phyloP scores from a whole-genome alignment of 1,140 invertebrate genomes.

The Drosophila kepulauana region DNA sequence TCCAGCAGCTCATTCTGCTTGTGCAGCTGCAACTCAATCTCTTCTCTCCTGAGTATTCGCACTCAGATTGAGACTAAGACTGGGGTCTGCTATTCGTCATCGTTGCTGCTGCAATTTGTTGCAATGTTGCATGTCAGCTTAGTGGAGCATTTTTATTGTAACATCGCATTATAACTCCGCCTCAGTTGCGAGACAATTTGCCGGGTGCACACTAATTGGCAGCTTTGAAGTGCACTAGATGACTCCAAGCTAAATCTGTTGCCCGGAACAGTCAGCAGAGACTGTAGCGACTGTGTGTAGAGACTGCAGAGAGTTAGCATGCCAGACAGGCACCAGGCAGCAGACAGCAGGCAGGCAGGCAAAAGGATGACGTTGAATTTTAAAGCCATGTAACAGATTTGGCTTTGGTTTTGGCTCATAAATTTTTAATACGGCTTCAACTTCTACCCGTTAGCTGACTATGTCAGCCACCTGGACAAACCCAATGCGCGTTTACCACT shows the following conservation, averaged over 20 bases:
- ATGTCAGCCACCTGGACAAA: slow-evolving; percentile 57
- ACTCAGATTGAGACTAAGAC: not conserved
- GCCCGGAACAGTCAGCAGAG: slow-evolving; percentile 1
- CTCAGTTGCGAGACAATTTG: slow-evolving; percentile 56
- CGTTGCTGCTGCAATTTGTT: slow-evolving; percentile 66
- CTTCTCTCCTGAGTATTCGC: not conserved
- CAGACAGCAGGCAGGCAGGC: not conserved
- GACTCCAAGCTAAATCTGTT: slow-evolving; percentile 28
- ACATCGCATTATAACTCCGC: slow-evolving; percentile 69
- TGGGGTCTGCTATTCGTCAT: slow-evolving; percentile 36
- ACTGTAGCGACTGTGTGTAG: no score
- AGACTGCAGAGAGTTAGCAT: not conserved
- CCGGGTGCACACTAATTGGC: slow-evolving; percentile 68
- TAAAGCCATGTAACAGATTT: slow-evolving; percentile 30
- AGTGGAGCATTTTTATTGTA: slow-evolving; percentile 72
- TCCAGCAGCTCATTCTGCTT: slow-evolving; percentile 9
- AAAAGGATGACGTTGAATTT: slow-evolving; percentile 14
- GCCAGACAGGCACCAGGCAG: not conserved
- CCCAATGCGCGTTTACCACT: slow-evolving; percentile 53
- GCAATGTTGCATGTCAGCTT: slow-evolving; percentile 83
- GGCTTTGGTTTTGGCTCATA: slow-evolving; percentile 32
- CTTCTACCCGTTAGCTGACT: slow-evolving; percentile 28
- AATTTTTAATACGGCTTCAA: slow-evolving; percentile 42
- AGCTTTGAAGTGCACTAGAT: slow-evolving; percentile 36
- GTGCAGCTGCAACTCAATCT: slow-evolving; percentile 5